Base-by-base conservation (phyloP, 2,113 vertebrate genomes). In the Ageneiosus marmoratus region DNA sequence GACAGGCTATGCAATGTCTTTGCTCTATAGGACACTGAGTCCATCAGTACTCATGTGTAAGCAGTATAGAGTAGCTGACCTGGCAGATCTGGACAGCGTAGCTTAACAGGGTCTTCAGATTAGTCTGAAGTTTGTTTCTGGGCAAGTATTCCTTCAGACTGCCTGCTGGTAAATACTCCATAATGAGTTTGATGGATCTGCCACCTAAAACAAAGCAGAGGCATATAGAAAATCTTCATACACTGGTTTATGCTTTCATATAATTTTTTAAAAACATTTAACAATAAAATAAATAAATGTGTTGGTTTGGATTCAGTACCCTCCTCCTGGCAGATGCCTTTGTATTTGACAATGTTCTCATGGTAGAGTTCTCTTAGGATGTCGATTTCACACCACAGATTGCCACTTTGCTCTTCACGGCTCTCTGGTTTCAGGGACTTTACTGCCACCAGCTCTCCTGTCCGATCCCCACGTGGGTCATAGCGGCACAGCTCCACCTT, bases 311-410 rank as follows among this genome's bases (percentile, higher is more conserved):
- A 16, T 65, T 27, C 79, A 24, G 92, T 91, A 98, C 98, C 97
- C 1, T 99, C 97, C 79, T 99, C 97, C 1, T 94, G 95, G 90
- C 97, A 99, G 85, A 99, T 98, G 56, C 98, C 98, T 83, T 98
- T 99, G 87, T 99, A 99, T 77, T 97, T 99, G 80, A 99, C 98
- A 0, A 99, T 99, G 92, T 99, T 99, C 78, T 99, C 95, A 0
- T 99, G 98, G 83, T 98, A 99, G 13, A 99, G 97, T 48, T 95
- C 97, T 90, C 96, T 95, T 85, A 99, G 82, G 90, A 99, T 98
- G 89, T 97, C 92, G 0, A 99, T 98, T 89, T 99, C 98, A 70
- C 95, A 94, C 88, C 96, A 95, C 86, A 99, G 95, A 84, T 97
- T 97, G 70, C 94, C 95, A 7, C 95, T 96, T 90, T 98, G 97